Conservation (phyloP, 2,113 vertebrate genomes). For the Tragelaphus scriptus region DNA sequence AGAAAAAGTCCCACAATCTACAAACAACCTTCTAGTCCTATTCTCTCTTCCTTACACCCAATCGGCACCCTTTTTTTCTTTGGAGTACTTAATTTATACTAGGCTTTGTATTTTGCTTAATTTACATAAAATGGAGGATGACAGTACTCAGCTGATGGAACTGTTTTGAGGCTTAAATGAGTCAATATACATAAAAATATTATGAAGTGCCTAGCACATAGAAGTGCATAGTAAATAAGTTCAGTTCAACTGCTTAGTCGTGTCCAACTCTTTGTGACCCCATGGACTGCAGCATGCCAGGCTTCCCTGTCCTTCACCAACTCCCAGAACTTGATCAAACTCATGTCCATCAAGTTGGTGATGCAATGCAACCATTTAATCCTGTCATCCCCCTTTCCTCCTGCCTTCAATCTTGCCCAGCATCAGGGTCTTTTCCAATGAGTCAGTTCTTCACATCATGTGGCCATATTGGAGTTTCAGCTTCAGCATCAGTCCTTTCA, state of each 20-base stretch:
- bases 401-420: neutral
- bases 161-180: neutral
- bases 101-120: neutral
- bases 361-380: neutral
- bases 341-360: neutral
- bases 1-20: neutral
- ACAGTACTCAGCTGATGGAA: neutral
- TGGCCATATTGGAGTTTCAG: neutral
- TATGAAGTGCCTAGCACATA: neutral
- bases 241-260: neutral
- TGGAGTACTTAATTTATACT: neutral
- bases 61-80: neutral
- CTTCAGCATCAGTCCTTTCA: neutral
- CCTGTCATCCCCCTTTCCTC: neutral
- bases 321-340: neutral
- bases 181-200: neutral
- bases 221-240: neutral
- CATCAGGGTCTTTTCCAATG: neutral
- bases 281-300: neutral
- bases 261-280: fast-evolving
- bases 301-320: neutral
- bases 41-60: neutral
- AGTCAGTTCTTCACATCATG: neutral
- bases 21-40: neutral
- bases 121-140: neutral